Conservation (phyloP, 2,888 invertebrate genomes). For the Yponomeuta evonymella region DNA sequence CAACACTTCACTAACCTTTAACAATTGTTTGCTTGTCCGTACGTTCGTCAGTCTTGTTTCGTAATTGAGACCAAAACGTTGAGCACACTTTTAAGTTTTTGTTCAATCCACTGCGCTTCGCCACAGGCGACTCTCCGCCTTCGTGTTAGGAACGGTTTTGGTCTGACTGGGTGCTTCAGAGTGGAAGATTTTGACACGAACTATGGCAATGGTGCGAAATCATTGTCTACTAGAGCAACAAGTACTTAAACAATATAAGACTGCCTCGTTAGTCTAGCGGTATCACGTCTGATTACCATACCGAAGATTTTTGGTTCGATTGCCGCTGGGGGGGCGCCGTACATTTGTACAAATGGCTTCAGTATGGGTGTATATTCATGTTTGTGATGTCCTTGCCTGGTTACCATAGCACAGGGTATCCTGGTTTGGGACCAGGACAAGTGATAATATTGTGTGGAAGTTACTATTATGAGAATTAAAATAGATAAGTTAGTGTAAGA, state of each 20-base stretch:
- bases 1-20: neutral
- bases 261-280: no score
- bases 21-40: slow-evolving; percentile 30
- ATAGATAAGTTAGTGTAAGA: no score
- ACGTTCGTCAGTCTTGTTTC: slow-evolving; percentile 39
- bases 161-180: neutral
- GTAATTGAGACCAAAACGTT: slow-evolving; percentile 52
- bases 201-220: neutral
- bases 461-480: no score
- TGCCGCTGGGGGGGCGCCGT: no score
- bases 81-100: slow-evolving; percentile 30
- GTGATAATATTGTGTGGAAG: no score
- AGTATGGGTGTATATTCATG: no score
- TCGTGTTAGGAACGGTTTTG: neutral
- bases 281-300: no score
- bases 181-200: neutral
- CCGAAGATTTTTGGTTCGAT: no score
- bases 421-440: no score
- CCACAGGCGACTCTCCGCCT: neutral
- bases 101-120: neutral
- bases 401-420: no score
- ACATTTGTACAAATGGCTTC: no score
- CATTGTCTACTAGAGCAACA: neutral
- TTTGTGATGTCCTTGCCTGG: no score
- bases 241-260: neutral